Conservation (phyloP, 2,797 vertebrate genomes). For the Notamacropus eugenii region DNA sequence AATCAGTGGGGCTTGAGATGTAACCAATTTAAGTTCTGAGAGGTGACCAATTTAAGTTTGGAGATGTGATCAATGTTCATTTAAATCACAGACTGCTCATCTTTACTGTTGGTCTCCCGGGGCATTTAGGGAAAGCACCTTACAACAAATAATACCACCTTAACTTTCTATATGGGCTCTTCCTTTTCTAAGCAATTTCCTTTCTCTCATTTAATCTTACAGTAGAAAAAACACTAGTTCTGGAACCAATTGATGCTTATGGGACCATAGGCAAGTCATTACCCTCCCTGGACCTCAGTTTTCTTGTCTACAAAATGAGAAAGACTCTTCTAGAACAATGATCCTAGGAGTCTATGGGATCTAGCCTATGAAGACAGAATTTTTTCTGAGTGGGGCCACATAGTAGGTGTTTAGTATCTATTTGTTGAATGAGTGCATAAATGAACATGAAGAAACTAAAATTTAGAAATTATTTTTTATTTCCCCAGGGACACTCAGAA, state of each 20-base stretch:
- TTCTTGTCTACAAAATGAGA: background rate
- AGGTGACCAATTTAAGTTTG: slow-evolving; percentile 53
- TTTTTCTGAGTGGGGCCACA: background rate
- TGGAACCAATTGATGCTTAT: background rate
- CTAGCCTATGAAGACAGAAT: too few species aligned
- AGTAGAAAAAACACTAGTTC: background rate
- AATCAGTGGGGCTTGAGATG: slow-evolving; percentile 12
- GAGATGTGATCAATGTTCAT: slow-evolving; percentile 48
- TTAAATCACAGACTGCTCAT: slow-evolving; percentile 78
- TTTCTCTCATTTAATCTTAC: slow-evolving; percentile 33
- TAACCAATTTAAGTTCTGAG: slow-evolving; percentile 12
- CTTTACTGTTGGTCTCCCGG: slow-evolving; percentile 62
- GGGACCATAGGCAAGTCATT: background rate
- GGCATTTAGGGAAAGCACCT: slow-evolving; percentile 80
- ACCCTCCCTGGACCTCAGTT: background rate
- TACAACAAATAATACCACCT: slow-evolving; percentile 76
- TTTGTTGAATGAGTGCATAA: background rate
- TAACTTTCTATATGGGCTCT: slow-evolving; percentile 78
- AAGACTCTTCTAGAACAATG: background rate
- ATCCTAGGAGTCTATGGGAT: too few species aligned
- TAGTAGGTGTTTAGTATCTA: background rate
- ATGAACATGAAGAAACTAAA: background rate
- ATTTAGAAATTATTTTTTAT: background rate
- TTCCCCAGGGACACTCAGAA: background rate
- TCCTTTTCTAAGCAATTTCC: slow-evolving; percentile 72